phyloP scores from a whole-genome alignment of 2,888 invertebrate genomes.

The Copidosoma aretas region DNA sequence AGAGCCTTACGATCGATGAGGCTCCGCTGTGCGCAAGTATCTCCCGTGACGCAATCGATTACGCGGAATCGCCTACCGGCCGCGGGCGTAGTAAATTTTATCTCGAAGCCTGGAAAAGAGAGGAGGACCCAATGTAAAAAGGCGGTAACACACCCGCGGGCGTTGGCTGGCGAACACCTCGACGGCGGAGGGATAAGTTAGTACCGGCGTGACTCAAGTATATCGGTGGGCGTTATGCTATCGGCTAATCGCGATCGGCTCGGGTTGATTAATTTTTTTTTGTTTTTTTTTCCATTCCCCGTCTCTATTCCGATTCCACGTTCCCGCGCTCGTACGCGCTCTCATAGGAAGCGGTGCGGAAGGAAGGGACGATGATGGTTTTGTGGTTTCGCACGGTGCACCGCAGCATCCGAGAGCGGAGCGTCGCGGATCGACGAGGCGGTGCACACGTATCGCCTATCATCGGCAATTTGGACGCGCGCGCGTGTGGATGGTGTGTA shows the following conservation, averaged over 20 bases:
- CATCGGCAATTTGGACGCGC: conserved; percentile 33
- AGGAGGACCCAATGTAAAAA: too few species aligned
- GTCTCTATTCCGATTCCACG: neutral
- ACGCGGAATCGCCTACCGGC: too few species aligned
- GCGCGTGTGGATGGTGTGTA: conserved; percentile 12
- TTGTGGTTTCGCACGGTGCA: conserved; percentile 1
- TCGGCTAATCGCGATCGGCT: neutral
- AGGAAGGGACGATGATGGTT: neutral
- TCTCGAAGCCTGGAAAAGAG: too few species aligned
- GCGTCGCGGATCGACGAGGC: conserved; percentile 3
- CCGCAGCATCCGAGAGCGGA: neutral
- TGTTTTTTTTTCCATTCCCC: conserved; percentile 3
- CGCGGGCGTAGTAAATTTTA: too few species aligned
- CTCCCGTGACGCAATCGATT: too few species aligned
- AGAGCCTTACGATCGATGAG: too few species aligned
- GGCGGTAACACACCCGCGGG: neutral
- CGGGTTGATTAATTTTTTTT: neutral
- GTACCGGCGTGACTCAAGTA: neutral
- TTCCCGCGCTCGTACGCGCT: neutral
- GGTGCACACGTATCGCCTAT: conserved; percentile 33
- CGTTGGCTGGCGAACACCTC: neutral
- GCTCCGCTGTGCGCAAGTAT: too few species aligned
- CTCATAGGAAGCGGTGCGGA: conserved; percentile 6
- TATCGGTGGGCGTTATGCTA: neutral
- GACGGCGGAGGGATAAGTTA: neutral